Base-by-base conservation (phyloP, 2,888 invertebrate genomes). In the Chloroclysta siterata region DNA sequence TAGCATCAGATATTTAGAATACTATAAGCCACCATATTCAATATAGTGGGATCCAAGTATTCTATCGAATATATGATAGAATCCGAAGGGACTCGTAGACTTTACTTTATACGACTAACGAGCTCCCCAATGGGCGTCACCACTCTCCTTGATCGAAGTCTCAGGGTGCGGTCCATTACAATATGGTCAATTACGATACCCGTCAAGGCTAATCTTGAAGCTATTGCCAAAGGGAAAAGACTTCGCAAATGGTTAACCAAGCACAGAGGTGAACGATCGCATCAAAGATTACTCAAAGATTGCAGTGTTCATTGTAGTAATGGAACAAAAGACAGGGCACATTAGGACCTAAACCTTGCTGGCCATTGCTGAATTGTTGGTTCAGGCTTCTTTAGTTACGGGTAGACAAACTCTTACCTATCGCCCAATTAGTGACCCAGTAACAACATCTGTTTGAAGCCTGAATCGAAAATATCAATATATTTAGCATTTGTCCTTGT, bases 81-180 rank as follows among this genome's bases (percentile, higher is more conserved):
- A 47, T 46, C 39, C 14, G 50, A 64, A 47, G 41, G 63, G 51
- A 50, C 48, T 53, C 4, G 7, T 54, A 74, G 71, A 71, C 54
- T 65, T 69, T 63, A 59, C 62, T 14, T 5, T 66, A 69, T 63
- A 58, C 63, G 50, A n/a, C 14, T 68, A 48, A 55, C 71, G 75
- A 75, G 77, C 71, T 76, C 74, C 72, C 62, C 65, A 58, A 64
- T 56, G 66, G 75, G 73, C 69, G 74, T 72, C 72, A 63, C 68
- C 68, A 66, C 72, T 69, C 72, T 72, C 66, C 52, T 47, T 50
- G 60, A 66, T 66, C 61, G 44, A 68, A 48, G 44, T 33, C 46
- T 58, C 56, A 62, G 59, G 77, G 77, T 57, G 77, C 44, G 77
- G 73, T 60, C 55, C 52, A 56, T 58, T 61, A 61, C n/a, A n/a